Percentiles rank a stretch among this genome's conserved stretches.
These are phyloP conservation scores for Zingel zingel DNA, from an alignment of 2,113 vertebrate genomes.

Conservation along the genomic window DNA sequence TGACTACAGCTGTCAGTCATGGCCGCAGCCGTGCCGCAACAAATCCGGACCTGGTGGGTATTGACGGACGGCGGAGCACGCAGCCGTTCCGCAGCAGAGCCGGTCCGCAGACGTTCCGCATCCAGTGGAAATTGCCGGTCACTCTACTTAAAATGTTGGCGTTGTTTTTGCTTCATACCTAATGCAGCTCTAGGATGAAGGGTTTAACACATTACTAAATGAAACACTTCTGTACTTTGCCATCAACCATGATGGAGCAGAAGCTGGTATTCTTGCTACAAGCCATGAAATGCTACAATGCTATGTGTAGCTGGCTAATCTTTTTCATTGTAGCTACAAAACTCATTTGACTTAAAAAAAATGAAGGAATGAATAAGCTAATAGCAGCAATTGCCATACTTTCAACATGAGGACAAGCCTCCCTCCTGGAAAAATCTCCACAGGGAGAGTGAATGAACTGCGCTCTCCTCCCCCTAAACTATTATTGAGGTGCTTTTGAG, in stretches of 20 bases:
- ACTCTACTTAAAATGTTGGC: no score
- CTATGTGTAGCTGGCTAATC: neutral
- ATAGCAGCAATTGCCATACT: neutral
- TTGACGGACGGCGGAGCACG: no score
- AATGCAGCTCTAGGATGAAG: no score
- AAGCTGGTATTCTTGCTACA: neutral
- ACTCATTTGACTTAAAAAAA: neutral
- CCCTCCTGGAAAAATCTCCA: neutral
- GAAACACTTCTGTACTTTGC: neutral
- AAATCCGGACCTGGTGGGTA: no score
- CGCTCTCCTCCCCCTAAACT: neutral
- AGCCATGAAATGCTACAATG: neutral
- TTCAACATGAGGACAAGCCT: neutral
- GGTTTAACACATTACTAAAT: no score
- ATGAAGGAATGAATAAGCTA: neutral
- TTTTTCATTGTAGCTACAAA: neutral
- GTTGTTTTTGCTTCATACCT: no score
- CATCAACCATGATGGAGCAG: neutral
- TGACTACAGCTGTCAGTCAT: no score
- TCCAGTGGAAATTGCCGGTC: no score
- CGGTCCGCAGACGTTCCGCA: no score
- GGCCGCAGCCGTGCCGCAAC: no score
- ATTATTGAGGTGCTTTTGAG: conserved; percentile 12
- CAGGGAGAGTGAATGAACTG: neutral
- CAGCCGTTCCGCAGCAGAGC: no score